Evolutionary conservation across 2,797 vertebrate species (phyloP).

Genomic region (Spinus olivaceus): DNA sequence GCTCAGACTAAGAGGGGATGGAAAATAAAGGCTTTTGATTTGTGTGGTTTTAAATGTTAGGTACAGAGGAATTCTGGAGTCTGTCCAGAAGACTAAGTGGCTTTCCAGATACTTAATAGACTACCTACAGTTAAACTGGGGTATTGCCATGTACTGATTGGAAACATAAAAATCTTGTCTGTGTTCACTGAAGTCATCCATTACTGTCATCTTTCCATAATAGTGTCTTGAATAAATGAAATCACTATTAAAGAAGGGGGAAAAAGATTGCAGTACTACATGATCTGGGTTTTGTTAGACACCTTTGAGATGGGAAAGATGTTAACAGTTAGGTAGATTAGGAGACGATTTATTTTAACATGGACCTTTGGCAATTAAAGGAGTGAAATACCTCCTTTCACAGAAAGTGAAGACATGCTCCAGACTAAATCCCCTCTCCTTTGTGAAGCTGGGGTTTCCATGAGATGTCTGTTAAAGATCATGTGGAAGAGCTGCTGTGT

Average conservation of each 20-base stretch:
- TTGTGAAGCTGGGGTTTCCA: background rate
- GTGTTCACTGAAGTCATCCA: background rate
- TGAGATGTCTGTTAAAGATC: background rate
- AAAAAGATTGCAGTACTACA: background rate
- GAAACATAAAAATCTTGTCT: background rate
- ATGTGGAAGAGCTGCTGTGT: background rate
- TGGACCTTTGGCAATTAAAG: background rate
- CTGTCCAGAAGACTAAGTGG: background rate
- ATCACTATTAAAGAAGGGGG: background rate
- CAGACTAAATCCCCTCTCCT: background rate
- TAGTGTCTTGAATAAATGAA: background rate
- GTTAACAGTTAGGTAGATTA: background rate
- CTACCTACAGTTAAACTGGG: background rate
- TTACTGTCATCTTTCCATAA: background rate
- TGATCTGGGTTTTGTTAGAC: background rate
- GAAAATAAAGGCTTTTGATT: background rate
- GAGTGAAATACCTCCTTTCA: background rate
- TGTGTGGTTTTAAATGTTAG: background rate
- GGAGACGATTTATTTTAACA: background rate
- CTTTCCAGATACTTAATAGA: background rate
- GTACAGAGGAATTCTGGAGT: background rate
- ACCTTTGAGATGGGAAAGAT: background rate
- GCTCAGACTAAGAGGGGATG: background rate
- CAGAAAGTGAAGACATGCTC: background rate
- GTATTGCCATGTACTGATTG: background rate